Base-by-base conservation (phyloP, 1,140 invertebrate genomes). In the Scaptodrosophila lebanonensis region DNA sequence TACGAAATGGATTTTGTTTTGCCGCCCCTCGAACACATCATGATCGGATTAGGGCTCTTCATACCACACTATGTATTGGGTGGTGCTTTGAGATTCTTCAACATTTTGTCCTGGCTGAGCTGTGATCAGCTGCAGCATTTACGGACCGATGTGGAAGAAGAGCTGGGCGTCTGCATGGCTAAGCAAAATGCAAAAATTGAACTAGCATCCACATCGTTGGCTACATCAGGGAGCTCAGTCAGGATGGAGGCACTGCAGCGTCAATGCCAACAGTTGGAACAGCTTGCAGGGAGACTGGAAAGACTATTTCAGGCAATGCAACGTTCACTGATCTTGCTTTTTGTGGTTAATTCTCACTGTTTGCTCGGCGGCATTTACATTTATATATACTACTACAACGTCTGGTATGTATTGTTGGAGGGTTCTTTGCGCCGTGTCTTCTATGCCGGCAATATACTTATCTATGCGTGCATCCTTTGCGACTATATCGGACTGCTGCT, bases 1-100 rank as follows among this genome's bases (percentile, higher is more conserved):
- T 82, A 66, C 39, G 83, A 85, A 60, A 67, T 85, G 69, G 40
- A 85, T 4, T 85, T 85, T 39, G 61, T 64, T 43, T 20, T 83
- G 50, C 83, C 83, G 3, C 77, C 77, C 0, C 33, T 75, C 1
- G 58, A 82, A 35, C 61, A 82, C 25, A 50, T 60, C n/a, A 67
- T 85, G 61, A 44, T 85, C 2, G 70, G 64, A 2, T 11, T 42
- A 5, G 83, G 66, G 0, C 52, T 85, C 1, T 82, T 85, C 17
- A 20, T 85, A 6, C 83, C 83, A 0, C 83, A 85, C 18, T 35
- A 82, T 12, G 50, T 66, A 18, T 18, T 85, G 0, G 71, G 66
- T 1, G 73, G 83, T 2, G 45, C 64, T 0, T n/a, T 82, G 15
- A 60, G 68, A 8, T 47, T 85, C 1, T 82, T 70, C 20, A 62